Evolutionary conservation across 2,888 invertebrate species (phyloP), one percentile per base, ranked within the genome.

Genomic region (Strigamia maritima): DNA sequence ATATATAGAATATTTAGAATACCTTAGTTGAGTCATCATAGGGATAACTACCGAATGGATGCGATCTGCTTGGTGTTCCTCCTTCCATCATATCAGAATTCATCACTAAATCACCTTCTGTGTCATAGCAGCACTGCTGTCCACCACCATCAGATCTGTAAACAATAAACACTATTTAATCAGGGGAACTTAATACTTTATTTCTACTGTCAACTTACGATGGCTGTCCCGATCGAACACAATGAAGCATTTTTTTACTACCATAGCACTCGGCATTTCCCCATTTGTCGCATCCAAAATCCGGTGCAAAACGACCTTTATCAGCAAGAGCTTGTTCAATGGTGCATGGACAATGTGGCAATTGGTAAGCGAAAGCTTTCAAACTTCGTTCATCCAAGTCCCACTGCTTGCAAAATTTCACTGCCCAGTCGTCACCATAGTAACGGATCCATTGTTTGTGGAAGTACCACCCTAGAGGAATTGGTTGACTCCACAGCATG

Each of bases 101-200:
- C 86, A 97, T 88, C 93, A 97, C 94, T 26, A 99, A 89, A 86
- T 91, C 94, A 1, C 93, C 92, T 83, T 94, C 93, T 84, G 93
- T 93, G 86, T 97, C 97, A 85, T 98, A 99, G 85, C 98, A 99
- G 84, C 98, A 99, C 85, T 98, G 97, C 85, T 98, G 98, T 79
- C 97, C 98, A 0, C 94, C 92, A 35, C 96, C 96, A 86, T 95
- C 94, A 16, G 31, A 8, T 4, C 76, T 76, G 76, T 8, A 75
- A 75, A 75, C 4, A 65, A n/a, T 70, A 70, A 70, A 70, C 19
- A n/a, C 3, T n/a, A 19, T 14, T 28, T 7, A 70, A n/a, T n/a
- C n/a, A n/a, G n/a, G n/a, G n/a, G n/a, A n/a, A n/a, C n/a, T n/a
- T n/a, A n/a, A n/a, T n/a, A n/a, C n/a, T n/a, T n/a, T n/a, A n/a